phyloP scores from a whole-genome alignment of 2,888 invertebrate genomes.

The Sarcophaga rosellei region DNA sequence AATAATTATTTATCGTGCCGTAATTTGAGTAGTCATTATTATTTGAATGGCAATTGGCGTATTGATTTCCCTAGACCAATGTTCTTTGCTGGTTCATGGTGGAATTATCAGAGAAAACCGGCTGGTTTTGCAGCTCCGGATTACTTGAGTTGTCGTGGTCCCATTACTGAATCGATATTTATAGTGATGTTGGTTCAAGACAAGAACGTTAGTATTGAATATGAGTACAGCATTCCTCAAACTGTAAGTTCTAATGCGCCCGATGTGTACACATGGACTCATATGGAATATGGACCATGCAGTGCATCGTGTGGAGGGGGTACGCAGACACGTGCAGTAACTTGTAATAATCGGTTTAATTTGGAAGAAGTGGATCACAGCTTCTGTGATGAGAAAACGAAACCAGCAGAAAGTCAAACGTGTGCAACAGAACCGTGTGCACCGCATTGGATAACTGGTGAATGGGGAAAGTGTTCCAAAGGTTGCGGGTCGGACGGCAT shows the following conservation, averaged over 20 bases:
- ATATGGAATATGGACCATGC: slow-evolving; percentile 87
- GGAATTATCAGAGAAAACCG: slow-evolving; percentile 93
- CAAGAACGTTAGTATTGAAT: slow-evolving; percentile 91
- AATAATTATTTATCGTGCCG: slow-evolving; percentile 95
- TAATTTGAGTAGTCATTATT: slow-evolving; percentile 91
- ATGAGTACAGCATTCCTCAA: slow-evolving; percentile 94
- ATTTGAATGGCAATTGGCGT: slow-evolving; percentile 96
- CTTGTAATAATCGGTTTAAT: slow-evolving; percentile 89
- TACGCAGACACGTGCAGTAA: slow-evolving; percentile 89
- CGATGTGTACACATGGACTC: slow-evolving; percentile 92
- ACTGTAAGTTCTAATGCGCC: slow-evolving; percentile 85
- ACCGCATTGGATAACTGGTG: slow-evolving; percentile 89
- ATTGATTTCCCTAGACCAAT: slow-evolving; percentile 94
- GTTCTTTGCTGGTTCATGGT: slow-evolving; percentile 90
- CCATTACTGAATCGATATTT: slow-evolving; percentile 93
- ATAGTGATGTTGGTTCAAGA: slow-evolving; percentile 92
- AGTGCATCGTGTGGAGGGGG: slow-evolving; percentile 95
- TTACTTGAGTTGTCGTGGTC: slow-evolving; percentile 91
- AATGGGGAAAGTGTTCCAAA: slow-evolving; percentile 92
- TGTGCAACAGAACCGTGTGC: slow-evolving; percentile 91
- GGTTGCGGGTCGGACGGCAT: slow-evolving; percentile 90
- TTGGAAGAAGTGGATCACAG: slow-evolving; percentile 87
- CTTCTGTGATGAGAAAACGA: slow-evolving; percentile 89
- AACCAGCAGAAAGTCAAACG: slow-evolving; percentile 86
- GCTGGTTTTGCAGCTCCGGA: slow-evolving; percentile 93